Base-by-base conservation (phyloP, 2,888 invertebrate species). In the Diarsia dahlii region DNA sequence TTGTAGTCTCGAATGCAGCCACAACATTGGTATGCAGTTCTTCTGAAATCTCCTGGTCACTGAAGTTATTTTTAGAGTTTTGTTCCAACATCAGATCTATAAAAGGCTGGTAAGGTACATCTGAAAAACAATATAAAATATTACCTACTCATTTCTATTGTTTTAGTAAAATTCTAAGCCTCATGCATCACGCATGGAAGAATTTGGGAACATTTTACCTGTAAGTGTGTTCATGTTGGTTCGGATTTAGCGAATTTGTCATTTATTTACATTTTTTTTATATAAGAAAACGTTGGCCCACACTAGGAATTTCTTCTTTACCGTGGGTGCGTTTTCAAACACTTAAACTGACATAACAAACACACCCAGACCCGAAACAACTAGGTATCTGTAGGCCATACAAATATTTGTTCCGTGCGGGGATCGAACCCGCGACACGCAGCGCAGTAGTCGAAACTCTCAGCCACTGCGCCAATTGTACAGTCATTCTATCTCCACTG, bases 1-100 rank as follows among this genome's bases (percentile, higher is more conserved):
- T 0, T 72, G 45, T 71, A 12, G 71, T 71, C 3, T 72, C 71
- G 1, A 2, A 71, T 0, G 72, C 71, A 28, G 71, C 71, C 4
- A 1, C 8, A 45, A 71, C 15, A 54, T 28, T 0, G 15, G 71
- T 71, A 54, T 71, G 72, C 28, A 71, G 15, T 71, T 71, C 71
- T 18, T 71, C 71, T 28, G 73, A 28, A 28, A 71, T 54, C 28
- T 71, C 72, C 20, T 71, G 45, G 45, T 71, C 72, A 45, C 52
- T 71, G 6, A 71, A 71, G 10, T 15, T 15, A 1, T 71, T 71
- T 45, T 0, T 71, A 15, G 10, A 45, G 1, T 45, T 20, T 6
- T 71, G 72, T 71, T 71, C 28, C 15, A 71, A 20, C 4, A 71
- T 71, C 8, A 28, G 52, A 15, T 72, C 39, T 54, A 72, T 15